phyloP scores from a whole-genome alignment of 1,140 invertebrate species.

The Drosophila nasuta region DNA sequence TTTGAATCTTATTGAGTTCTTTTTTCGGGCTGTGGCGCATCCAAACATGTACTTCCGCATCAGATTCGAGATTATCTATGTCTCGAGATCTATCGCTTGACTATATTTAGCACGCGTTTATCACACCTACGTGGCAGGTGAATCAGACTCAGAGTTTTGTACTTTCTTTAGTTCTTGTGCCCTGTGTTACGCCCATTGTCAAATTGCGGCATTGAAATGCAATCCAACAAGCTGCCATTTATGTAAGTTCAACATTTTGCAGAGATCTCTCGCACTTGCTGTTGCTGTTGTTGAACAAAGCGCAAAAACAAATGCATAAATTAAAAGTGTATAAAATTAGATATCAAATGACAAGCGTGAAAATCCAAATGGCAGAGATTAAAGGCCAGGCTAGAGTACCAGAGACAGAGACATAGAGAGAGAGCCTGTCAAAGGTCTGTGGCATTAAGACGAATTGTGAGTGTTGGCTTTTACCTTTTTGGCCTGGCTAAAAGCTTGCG shows the following conservation, averaged over 20 bases:
- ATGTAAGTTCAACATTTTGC: conserved; percentile 78
- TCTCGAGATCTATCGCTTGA: conserved; percentile 43
- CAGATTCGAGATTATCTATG: conserved; percentile 36
- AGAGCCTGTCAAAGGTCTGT: neutral
- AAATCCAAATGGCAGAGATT: conserved; percentile 53
- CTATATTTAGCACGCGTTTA: conserved; percentile 72
- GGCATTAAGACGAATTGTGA: conserved; percentile 4
- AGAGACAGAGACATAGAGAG: conserved; percentile 5
- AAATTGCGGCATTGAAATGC: conserved; percentile 37
- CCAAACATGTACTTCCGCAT: conserved; percentile 68
- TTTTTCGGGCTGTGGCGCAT: conserved; percentile 59
- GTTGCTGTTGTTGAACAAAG: conserved; percentile 38
- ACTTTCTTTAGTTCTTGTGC: conserved; percentile 2
- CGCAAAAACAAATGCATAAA: conserved; percentile 63
- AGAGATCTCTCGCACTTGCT: conserved; percentile 58
- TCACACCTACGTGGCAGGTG: conserved; percentile 44
- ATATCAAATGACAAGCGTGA: conserved; percentile 81
- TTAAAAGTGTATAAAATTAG: conserved; percentile 62
- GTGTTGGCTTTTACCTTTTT: conserved; percentile 49
- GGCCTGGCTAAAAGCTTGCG: conserved; percentile 50
- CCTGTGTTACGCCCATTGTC: conserved; percentile 7
- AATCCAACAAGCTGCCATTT: conserved; percentile 65
- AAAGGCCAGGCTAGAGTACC: conserved; percentile 51
- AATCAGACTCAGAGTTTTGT: conserved; percentile 37
- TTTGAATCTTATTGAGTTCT: conserved; percentile 23